Evolutionary conservation across 1,140 invertebrate species (phyloP).

Genomic region (Drosophila fuyamai): DNA sequence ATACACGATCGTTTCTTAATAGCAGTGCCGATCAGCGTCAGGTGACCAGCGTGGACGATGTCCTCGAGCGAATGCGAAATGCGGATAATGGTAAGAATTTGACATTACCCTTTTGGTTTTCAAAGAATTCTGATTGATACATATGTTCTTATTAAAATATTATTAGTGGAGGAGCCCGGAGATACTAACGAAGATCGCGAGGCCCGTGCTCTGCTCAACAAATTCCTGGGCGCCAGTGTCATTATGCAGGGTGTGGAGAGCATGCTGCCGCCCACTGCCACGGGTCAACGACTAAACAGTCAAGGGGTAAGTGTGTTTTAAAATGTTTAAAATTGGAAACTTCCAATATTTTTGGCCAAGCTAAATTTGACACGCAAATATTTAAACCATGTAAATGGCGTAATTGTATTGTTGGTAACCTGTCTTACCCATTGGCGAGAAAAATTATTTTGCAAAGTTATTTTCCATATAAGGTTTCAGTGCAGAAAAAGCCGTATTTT

Average conservation of each 20-base stretch:
- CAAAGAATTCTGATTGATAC: neutral
- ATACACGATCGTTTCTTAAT: slow-evolving; percentile 87
- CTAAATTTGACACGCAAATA: too few relatives aligned
- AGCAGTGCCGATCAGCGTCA: slow-evolving; percentile 86
- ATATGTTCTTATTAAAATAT: too few relatives aligned
- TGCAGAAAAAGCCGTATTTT: neutral
- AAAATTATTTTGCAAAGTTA: neutral
- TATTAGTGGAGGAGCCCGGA: slow-evolving; percentile 86
- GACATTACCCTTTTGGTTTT: too few relatives aligned
- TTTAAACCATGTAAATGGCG: too few relatives aligned
- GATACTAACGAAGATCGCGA: slow-evolving; percentile 89
- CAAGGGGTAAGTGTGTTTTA: slow-evolving; percentile 70
- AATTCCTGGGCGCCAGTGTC: slow-evolving; percentile 91
- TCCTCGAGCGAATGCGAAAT: slow-evolving; percentile 90
- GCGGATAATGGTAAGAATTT: slow-evolving; percentile 87
- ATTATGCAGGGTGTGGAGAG: slow-evolving; percentile 87
- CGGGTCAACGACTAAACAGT: slow-evolving; percentile 50
- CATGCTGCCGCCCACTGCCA: slow-evolving; percentile 60
- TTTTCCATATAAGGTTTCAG: neutral
- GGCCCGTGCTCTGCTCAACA: slow-evolving; percentile 90
- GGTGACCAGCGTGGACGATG: slow-evolving; percentile 90
- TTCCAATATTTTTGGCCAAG: too few relatives aligned
- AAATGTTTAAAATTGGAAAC: too few relatives aligned
- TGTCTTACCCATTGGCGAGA: neutral
- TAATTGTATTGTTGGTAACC: too few relatives aligned